A percentile compares a stretch with the other conserved stretches of the same genome.
phyloP scores from a whole-genome alignment of 2,888 invertebrate species.

The Cotesia congregata region DNA sequence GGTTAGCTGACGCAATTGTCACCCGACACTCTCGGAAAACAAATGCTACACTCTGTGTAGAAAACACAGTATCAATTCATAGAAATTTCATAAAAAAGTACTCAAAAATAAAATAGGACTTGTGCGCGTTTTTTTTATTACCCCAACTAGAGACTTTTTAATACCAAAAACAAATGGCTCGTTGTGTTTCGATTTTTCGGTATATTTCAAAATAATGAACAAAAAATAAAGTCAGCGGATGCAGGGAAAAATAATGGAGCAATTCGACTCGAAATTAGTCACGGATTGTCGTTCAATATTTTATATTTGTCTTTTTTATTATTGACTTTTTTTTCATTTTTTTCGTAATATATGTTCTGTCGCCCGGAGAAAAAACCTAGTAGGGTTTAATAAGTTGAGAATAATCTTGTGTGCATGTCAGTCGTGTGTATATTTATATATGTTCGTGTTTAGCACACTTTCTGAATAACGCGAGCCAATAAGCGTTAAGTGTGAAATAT shows the following conservation, averaged over 20 bases:
- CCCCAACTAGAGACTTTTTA: not conserved
- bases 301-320: not conserved
- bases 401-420: conserved; percentile 14
- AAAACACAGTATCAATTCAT: conserved; percentile 32
- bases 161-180: not conserved
- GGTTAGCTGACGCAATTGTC: conserved; percentile 19
- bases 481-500: conserved; percentile 62
- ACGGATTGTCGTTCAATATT: not conserved
- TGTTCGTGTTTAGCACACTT: conserved; percentile 23
- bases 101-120: conserved; percentile 32
- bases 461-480: conserved; percentile 55
- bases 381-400: conserved; percentile 29
- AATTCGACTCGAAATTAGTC: not conserved
- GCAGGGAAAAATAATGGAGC: not conserved
- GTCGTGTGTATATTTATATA: conserved; percentile 15
- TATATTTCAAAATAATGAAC: not conserved
- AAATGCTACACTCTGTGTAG: not conserved
- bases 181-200: not conserved
- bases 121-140: conserved; percentile 20
- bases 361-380: conserved; percentile 3
- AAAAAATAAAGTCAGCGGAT: not conserved
- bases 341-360: conserved; percentile 24
- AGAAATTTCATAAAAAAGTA: conserved; percentile 22
- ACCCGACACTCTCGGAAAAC: conserved; percentile 11
- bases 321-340: not conserved